Evolutionary conservation across 2,888 invertebrate genomes (phyloP), one percentile per base, ranked within the genome.

Genomic region (Heliconius ismenius): DNA sequence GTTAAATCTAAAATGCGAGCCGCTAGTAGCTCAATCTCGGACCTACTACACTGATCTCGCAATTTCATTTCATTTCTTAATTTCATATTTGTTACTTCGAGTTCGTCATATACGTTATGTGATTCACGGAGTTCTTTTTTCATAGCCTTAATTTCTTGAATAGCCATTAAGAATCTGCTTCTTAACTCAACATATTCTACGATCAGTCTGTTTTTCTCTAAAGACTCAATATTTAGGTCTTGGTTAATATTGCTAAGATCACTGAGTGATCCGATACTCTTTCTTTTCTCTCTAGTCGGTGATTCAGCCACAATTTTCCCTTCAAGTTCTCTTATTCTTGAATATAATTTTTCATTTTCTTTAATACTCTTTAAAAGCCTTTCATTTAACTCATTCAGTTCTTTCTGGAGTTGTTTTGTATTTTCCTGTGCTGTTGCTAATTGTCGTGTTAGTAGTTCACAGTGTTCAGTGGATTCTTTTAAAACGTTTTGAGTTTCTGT

Each of bases 1-100:
- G 98, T 98, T 49, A 98, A 92, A 87, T 98, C 97, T 86, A 98
- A 96, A 78, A 98, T 96, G 73, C 98, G 95, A 36, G 96, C 96
- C 0, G 97, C 97, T 96, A 98, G 97, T 83, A 98, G 91, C 80
- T 96, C 96, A 63, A 97, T 95, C 88, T 98, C 97, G 0, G 97
- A 96, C 81, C 95, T 92, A 82, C 96, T 95, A 75, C 96, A 95
- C 82, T 96, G 96, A 81, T 95, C 95, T 79, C 95, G 91, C 2
- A 95, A 88, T 79, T 95, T 95, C 84, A 97, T 94, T 84, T 97
- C 97, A 84, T 97, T 97, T 79, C 95, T 95, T 73, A 97, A 92
- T 75, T 96, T 96, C 81, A 96, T 95, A 83, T 97, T 96, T n/a
- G 96, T 96, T 75, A 98, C 92, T 86, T 98, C 98, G 60, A 98